A percentile compares a stretch with the other conserved stretches of the same genome.
phyloP scores from a whole-genome alignment of 2,797 vertebrate species.

The Ctenochaetus hawaiiensis region DNA sequence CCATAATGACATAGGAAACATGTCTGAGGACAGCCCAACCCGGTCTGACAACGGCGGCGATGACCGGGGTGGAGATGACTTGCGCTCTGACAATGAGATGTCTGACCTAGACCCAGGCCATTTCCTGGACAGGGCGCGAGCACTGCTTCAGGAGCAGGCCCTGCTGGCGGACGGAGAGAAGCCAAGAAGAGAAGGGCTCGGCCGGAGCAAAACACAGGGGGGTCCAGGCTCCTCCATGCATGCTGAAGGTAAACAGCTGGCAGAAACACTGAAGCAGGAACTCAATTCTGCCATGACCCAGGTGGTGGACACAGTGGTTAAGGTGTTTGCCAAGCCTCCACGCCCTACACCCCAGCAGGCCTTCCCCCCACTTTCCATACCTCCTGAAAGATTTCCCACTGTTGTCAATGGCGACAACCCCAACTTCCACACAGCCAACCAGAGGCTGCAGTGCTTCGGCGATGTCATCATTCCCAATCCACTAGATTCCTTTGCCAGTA shows the following conservation, averaged over 20 bases:
- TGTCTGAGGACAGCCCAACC: conserved; percentile 95
- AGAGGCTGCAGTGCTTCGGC: conserved; percentile 96
- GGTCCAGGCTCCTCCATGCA: conserved; percentile 89
- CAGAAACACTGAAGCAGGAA: conserved; percentile 97
- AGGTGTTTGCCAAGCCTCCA: conserved; percentile 96
- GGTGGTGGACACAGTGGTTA: conserved; percentile 98
- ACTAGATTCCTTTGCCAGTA: conserved; percentile 92
- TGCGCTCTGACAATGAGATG: conserved; percentile 93
- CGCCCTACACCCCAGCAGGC: conserved; percentile 96
- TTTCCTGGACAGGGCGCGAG: conserved; percentile 93
- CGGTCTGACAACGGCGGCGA: conserved; percentile 89
- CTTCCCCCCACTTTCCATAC: conserved; percentile 94
- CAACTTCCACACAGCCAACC: conserved; percentile 97
- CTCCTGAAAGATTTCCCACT: conserved; percentile 90
- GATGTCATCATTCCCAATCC: conserved; percentile 98
- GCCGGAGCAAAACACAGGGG: conserved; percentile 79
- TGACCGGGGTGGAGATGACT: conserved; percentile 85
- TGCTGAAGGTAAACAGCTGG: conserved; percentile 95
- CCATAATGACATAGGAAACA: conserved; percentile 90
- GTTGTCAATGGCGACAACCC: conserved; percentile 93
- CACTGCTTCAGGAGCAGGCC: conserved; percentile 92
- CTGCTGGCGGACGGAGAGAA: conserved; percentile 88
- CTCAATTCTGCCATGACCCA: conserved; percentile 98
- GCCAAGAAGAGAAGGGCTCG: conserved; percentile 89
- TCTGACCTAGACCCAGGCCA: conserved; percentile 95